A percentile compares a stretch with the other conserved stretches of the same genome.
Evolutionary conservation across 2,113 vertebrate genomes (phyloP).

Genomic region (Aphyosemion australe): DNA sequence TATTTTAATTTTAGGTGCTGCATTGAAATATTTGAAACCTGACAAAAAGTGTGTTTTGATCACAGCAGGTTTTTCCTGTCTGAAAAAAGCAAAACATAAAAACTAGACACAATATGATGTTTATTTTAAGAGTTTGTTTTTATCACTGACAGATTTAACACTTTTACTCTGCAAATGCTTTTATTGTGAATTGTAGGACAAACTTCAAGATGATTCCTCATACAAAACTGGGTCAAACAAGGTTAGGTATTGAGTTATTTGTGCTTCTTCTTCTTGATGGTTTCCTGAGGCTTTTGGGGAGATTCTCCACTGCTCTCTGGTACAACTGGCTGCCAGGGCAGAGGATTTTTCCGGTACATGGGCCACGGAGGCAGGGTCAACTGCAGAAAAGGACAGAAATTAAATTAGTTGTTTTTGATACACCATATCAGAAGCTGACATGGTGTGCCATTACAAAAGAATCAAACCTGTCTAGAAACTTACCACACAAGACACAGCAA

Average conservation of each 20-base stretch:
- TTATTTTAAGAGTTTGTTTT: slow-evolving; percentile 37
- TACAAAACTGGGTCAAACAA: slow-evolving; percentile 29
- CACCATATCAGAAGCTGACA: not conserved
- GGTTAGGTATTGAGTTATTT: slow-evolving; percentile 75
- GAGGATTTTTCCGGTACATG: slow-evolving; percentile 90
- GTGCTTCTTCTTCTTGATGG: slow-evolving; percentile 92
- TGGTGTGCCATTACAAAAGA: not conserved
- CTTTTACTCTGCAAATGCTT: slow-evolving; percentile 31
- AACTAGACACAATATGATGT: slow-evolving; percentile 19
- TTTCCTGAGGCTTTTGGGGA: slow-evolving; percentile 86
- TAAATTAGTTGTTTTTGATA: not conserved
- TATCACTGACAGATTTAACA: slow-evolving; percentile 16
- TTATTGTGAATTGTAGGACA: slow-evolving; percentile 3
- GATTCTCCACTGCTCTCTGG: slow-evolving; percentile 80
- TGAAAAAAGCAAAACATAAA: not conserved
- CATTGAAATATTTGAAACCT: slow-evolving; percentile 2
- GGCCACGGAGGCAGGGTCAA: slow-evolving; percentile 96
- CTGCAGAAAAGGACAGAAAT: slow-evolving; percentile 64
- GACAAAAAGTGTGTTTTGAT: not conserved
- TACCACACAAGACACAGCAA: slow-evolving; percentile 93
- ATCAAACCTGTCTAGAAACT: slow-evolving; percentile 49
- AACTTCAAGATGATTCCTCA: slow-evolving; percentile 10
- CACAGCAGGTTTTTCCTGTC: not conserved
- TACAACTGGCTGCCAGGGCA: slow-evolving; percentile 89
- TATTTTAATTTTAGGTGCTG: slow-evolving; percentile 1